Conservation (phyloP, 2,888 invertebrate species). For the Ischnus inquisitorius region DNA sequence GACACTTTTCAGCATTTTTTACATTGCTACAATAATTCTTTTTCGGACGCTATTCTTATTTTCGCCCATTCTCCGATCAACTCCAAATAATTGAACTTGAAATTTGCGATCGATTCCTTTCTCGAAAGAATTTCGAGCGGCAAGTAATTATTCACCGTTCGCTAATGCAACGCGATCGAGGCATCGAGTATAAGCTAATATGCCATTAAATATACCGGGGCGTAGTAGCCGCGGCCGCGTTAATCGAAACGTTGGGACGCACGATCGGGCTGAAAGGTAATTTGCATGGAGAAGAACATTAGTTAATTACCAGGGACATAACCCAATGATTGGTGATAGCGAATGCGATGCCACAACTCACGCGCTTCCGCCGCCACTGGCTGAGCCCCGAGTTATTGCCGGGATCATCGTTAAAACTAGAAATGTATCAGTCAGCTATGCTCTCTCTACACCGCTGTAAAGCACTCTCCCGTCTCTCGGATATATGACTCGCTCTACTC, state of each 20-base stretch:
- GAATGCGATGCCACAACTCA: conserved; percentile 79
- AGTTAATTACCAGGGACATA: conserved; percentile 84
- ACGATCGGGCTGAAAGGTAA: conserved; percentile 71
- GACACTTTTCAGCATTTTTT: no score
- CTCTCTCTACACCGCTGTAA: conserved; percentile 32
- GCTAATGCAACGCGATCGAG: not conserved
- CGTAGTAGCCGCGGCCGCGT: conserved; percentile 10
- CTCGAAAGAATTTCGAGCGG: not conserved
- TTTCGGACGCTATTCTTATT: no score
- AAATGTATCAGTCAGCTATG: conserved; percentile 82
- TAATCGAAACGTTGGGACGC: conserved; percentile 59
- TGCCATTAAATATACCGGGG: conserved; percentile 26
- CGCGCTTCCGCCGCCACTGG: conserved; percentile 68
- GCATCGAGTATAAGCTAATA: conserved; percentile 22
- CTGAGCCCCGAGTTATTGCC: conserved; percentile 84
- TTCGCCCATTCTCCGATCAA: no score
- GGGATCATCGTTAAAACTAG: conserved; percentile 85
- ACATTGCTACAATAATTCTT: no score
- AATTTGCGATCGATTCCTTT: conserved; percentile 1
- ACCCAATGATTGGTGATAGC: conserved; percentile 84
- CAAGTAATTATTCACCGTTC: conserved; percentile 21
- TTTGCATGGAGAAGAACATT: conserved; percentile 85
- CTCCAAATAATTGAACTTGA: no score
- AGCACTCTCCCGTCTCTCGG: conserved; percentile 52
- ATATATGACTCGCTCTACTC: conserved; percentile 7